phyloP scores from a whole-genome alignment of 2,888 invertebrate species.

The Eulithis testata region DNA sequence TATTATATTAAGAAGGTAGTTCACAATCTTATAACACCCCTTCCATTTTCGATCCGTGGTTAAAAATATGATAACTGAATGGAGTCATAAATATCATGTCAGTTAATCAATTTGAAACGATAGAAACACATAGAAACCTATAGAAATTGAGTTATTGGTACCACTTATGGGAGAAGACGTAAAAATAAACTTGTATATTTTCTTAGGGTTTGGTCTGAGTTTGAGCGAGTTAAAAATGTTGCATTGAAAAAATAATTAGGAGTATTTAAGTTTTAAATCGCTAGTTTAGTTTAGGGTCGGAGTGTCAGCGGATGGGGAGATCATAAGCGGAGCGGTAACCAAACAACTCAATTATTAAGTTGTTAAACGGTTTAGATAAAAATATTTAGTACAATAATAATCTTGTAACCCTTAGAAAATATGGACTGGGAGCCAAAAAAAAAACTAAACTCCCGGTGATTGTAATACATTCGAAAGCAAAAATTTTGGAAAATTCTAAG shows the following conservation, averaged over 20 bases:
- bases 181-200: constrained; percentile 62
- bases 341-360: too few relatives aligned
- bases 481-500: too few relatives aligned
- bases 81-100: constrained; percentile 2
- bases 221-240: constrained; percentile 46
- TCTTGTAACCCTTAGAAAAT: too few relatives aligned
- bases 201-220: constrained; percentile 47
- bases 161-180: constrained; percentile 50
- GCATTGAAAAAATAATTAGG: not conserved
- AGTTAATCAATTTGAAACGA: too few relatives aligned
- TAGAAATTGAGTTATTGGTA: constrained; percentile 30
- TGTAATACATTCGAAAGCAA: too few relatives aligned
- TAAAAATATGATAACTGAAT: constrained; percentile 1
- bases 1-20: too few relatives aligned
- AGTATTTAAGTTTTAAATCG: not conserved
- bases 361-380: too few relatives aligned
- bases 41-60: too few relatives aligned
- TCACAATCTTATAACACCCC: too few relatives aligned
- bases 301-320: constrained; percentile 45
- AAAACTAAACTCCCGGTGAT: too few relatives aligned
- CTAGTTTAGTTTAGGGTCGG: constrained; percentile 17
- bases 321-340: not conserved
- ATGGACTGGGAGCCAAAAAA: too few relatives aligned
- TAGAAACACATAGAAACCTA: constrained; percentile 10
- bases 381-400: too few relatives aligned